phyloP scores from a whole-genome alignment of 2,888 invertebrate genomes.

The Drepana falcataria region DNA sequence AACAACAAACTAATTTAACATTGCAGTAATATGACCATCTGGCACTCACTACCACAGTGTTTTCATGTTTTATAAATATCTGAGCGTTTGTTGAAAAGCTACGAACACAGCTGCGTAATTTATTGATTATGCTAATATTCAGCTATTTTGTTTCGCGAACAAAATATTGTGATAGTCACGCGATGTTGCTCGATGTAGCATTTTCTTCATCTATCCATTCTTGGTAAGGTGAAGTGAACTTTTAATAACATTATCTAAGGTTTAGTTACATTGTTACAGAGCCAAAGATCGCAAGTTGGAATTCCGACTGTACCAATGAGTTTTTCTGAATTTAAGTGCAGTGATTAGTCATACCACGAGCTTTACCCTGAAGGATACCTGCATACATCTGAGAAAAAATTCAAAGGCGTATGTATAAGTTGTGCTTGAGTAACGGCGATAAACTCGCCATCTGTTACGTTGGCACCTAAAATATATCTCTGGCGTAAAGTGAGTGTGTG shows the following conservation, averaged over 20 bases:
- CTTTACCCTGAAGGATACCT: too few species aligned
- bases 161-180: constrained; percentile 42
- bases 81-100: constrained; percentile 8
- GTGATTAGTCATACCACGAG: too few species aligned
- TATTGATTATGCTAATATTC: constrained; percentile 51
- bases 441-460: too few species aligned
- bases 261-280: too few species aligned
- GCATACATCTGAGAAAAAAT: too few species aligned
- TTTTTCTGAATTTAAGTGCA: too few species aligned
- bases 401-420: too few species aligned
- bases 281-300: too few species aligned
- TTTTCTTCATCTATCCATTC: constrained; percentile 7
- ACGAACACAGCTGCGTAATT: constrained; percentile 28
- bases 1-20: not conserved
- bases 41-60: not conserved
- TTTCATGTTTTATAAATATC: constrained; percentile 2
- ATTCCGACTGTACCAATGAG: too few species aligned
- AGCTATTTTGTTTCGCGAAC: constrained; percentile 40
- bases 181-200: constrained; percentile 28
- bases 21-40: not conserved
- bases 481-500: too few species aligned
- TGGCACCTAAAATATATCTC: too few species aligned
- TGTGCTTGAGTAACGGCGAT: too few species aligned
- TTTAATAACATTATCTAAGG: not conserved
- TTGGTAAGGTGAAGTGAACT: not conserved